Base-by-base conservation (phyloP, 2,888 invertebrate genomes). In the Lycocerus yunnanus region DNA sequence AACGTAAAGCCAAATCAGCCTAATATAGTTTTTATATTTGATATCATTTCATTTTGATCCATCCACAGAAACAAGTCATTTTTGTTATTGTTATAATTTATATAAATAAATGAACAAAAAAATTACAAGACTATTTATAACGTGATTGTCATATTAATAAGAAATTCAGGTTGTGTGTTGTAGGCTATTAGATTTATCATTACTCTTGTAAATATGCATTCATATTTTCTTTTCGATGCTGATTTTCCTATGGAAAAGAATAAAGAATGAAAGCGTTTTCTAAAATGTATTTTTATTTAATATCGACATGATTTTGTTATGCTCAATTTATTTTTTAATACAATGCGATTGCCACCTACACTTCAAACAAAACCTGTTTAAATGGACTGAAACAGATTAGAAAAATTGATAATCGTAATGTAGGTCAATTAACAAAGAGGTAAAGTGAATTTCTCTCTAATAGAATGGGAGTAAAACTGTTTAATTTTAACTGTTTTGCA, bases 1-100 rank as follows among this genome's bases (percentile, higher is more conserved):
- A 94, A 87, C 91, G 93, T 86, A 89, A 92, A 69, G 92, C 91
- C 68, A 93, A 93, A 80, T 92, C 92, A 15, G 86, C 86, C 81
- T 86, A 85, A 81, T 81, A 9, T 21, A 16, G 43, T 61, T 4
- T 15, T 61, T 43, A 66, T 65, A 13, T 63, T 63, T 63, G 20
- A 18, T 14, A 63, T 63, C 16, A 18, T 18, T 63, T 15, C 20
- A n/a, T 16, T 63, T 63, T 63, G 14, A 63, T 63, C 20, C 61
- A 63, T 63, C 61, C 16, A 63, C 61, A 63, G 20, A 63, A 11
- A n/a, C 15, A 63, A 63, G 61, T 63, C 61, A 63, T 63, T 63
- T 63, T 63, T 63, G 61, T 63, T 43, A 18, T 63, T 63, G 61
- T 63, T 63, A 63, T 63, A 63, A 63, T 20, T 63, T 63, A 63